Base-by-base conservation (phyloP, 2,888 invertebrate genomes). In the Eupelmus urozonus region DNA sequence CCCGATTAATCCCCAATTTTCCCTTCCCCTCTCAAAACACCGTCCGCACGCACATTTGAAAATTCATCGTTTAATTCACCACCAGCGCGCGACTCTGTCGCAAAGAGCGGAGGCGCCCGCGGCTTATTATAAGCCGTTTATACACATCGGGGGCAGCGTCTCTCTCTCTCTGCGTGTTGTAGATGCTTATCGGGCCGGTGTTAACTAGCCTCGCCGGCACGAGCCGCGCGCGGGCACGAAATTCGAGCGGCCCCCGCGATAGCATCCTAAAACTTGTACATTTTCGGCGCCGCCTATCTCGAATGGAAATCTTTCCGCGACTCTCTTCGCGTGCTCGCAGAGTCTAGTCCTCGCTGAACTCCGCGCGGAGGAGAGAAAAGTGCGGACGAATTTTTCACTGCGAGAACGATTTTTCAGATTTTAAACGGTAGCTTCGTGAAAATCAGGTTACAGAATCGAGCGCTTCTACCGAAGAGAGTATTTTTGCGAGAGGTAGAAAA, bases 141-240 rank as follows among this genome's bases (percentile, higher is more conserved):
- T 55, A 65, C 9, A 45, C 45, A 45, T 63, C 55, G 66, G 40
- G 34, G 67, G 49, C 71, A 72, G 13, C 60, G 79, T 20, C 45
- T 25, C 53, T 25, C n/a, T n/a, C n/a, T n/a, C n/a, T n/a, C n/a
- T n/a, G 67, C 67, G 55, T 34, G 69, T 65, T 84, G 85, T 84
- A 84, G 85, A 85, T 85, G 69, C 65, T 79, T 85, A 85, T 85
- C 85, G 74, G 69, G 60, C 57, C 79, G 83, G 84, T 84, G 85
- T 85, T 85, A 85, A 85, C 85, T 83, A 83, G 83, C 69, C 78
- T 84, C 82, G 81, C 76, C 49, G 77, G 11, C 7, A 20, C 23
- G n/a, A 3, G 42, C 11, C 62, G 69, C 23, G 57, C 29, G 25
- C 11, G 63, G 62, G 34, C 79, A 73, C 73, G 76, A 73, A 73